A percentile compares a stretch with the other conserved stretches of the same genome.
phyloP scores from a whole-genome alignment of 2,888 invertebrate species.

The Pollenia amentaria region DNA sequence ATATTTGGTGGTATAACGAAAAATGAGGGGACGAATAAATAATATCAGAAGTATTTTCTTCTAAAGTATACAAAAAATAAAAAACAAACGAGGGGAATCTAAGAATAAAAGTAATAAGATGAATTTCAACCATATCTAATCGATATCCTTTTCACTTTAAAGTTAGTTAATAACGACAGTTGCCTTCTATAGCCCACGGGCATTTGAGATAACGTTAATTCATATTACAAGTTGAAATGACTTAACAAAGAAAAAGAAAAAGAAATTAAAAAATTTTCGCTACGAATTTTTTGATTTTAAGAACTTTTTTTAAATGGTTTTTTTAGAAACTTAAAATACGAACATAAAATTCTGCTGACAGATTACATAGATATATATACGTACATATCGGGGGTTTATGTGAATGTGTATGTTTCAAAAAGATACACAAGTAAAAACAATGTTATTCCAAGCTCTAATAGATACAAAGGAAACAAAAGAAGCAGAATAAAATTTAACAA shows the following conservation, averaged over 20 bases:
- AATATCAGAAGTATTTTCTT: background rate
- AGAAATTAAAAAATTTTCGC: constrained; percentile 49
- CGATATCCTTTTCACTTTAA: constrained; percentile 54
- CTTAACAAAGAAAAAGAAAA: background rate
- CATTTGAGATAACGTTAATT: constrained; percentile 62
- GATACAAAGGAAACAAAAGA: constrained; percentile 46
- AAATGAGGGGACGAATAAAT: background rate
- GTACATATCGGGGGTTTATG: background rate
- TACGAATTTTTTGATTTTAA: constrained; percentile 31
- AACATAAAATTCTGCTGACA: constrained; percentile 18
- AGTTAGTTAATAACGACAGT: constrained; percentile 51
- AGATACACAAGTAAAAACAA: constrained; percentile 39
- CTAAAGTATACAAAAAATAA: background rate
- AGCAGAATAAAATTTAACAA: constrained; percentile 59
- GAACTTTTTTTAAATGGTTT: constrained; percentile 55
- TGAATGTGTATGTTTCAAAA: no score
- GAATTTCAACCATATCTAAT: constrained; percentile 37
- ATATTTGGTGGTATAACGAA: background rate
- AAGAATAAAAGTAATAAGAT: background rate
- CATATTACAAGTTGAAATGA: constrained; percentile 25
- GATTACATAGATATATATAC: background rate
- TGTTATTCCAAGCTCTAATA: constrained; percentile 43
- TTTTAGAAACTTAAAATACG: background rate
- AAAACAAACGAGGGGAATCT: background rate
- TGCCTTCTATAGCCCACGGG: constrained; percentile 45